A percentile compares a stretch with the other conserved stretches of the same genome.
Conservation (phyloP, 2,888 invertebrate species). For the Callosobruchus maculatus region DNA sequence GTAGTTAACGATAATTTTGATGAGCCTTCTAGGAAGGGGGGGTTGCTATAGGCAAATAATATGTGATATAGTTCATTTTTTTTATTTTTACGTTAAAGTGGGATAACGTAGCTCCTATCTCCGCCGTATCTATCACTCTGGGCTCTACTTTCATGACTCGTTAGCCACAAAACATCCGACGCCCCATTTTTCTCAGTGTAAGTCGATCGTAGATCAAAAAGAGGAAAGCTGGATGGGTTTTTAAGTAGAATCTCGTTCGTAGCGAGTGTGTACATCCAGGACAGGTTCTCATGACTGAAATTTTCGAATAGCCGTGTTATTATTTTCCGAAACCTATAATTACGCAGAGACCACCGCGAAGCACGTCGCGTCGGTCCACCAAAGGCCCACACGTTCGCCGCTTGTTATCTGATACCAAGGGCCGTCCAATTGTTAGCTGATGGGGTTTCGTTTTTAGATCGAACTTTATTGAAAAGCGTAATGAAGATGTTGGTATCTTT, state of each 20-base stretch:
- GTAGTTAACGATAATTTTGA: too few species aligned
- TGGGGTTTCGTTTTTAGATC: neutral
- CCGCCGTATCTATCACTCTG: too few species aligned
- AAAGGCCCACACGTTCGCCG: conserved; percentile 24
- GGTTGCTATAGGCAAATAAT: too few species aligned
- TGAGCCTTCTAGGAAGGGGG: too few species aligned
- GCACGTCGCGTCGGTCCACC: conserved; percentile 33
- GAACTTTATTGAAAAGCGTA: too few species aligned
- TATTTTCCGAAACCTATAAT: conserved; percentile 47
- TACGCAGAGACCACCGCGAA: conserved; percentile 47
- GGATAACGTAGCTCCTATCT: too few species aligned
- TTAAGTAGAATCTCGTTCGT: conserved; percentile 39
- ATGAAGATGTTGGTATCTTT: too few species aligned
- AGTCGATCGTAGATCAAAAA: neutral
- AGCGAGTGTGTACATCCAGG: conserved; percentile 42
- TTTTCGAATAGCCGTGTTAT: conserved; percentile 45
- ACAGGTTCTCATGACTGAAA: conserved; percentile 47
- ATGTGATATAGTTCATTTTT: too few species aligned
- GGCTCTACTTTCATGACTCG: too few species aligned
- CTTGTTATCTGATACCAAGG: neutral
- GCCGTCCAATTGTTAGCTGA: neutral
- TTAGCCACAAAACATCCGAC: too few species aligned
- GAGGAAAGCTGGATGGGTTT: conserved; percentile 1
- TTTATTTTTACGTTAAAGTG: too few species aligned
- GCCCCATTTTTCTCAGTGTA: neutral